Evolutionary conservation across 2,888 invertebrate species (phyloP).

Genomic region (Morpho deidamia): DNA sequence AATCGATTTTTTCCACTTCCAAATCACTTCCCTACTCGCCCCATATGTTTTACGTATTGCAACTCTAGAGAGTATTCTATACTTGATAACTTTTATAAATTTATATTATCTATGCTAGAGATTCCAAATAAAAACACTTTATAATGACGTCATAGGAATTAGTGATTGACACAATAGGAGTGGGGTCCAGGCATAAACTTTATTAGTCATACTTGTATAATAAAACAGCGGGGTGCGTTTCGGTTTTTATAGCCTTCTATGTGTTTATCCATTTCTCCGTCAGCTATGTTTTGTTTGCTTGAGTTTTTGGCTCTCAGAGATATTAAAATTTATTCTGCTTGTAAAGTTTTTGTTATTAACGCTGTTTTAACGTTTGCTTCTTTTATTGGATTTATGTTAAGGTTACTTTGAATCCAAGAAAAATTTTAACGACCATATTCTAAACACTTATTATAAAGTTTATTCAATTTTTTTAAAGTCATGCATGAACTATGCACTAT

Average conservation of each 20-base stretch:
- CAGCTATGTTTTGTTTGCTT: constrained; percentile 10
- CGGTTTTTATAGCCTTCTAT: constrained; percentile 30
- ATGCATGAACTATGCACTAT: too few relatives aligned
- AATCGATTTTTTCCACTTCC: too few relatives aligned
- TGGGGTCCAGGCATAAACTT: constrained; percentile 31
- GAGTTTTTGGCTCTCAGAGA: constrained; percentile 9
- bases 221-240: constrained; percentile 34
- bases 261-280: constrained; percentile 24
- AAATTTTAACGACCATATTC: too few relatives aligned
- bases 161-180: constrained; percentile 18
- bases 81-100: constrained; percentile 1
- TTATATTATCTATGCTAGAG: background rate
- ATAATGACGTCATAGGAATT: constrained; percentile 23
- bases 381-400: background rate
- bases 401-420: too few relatives aligned
- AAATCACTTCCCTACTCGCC: too few relatives aligned
- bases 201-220: constrained; percentile 38
- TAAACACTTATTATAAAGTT: too few relatives aligned
- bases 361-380: background rate
- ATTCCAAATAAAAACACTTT: constrained; percentile 23
- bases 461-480: too few relatives aligned
- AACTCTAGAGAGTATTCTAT: background rate
- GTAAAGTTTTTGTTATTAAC: constrained; percentile 14
- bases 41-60: background rate
- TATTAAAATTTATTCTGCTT: constrained; percentile 13